Base-by-base conservation (phyloP, 2,113 vertebrate species). In the Chionis minor region DNA sequence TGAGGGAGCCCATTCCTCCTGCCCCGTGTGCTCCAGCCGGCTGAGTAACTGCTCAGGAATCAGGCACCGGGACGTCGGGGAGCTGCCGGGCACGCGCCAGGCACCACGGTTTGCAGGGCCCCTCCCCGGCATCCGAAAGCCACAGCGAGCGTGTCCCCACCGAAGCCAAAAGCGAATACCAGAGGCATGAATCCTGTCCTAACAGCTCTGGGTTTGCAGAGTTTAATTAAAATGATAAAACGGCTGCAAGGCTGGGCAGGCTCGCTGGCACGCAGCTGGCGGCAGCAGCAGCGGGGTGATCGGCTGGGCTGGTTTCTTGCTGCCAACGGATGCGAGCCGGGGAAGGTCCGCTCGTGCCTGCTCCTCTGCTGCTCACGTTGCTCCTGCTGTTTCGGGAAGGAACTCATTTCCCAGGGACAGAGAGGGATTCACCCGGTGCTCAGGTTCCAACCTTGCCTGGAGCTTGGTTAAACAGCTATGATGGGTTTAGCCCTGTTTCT, bases 191-290 rank as follows among this genome's bases (percentile, higher is more conserved):
- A 86, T 97, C 95, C 90, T 96, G 94, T 75, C 75, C 73, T 35
- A 83, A 96, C 93, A 87, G 89, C 93, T 93, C 95, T 1, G 1
- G 84, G 91, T 96, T 95, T 95, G 92, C 91, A 95, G 93, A 94
- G 86, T 87, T 94, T 94, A 98, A 97, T 97, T 96, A 96, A 86
- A 89, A 81, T 26, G 45, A 94, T 92, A 85, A 82, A 94, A 73
- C 3, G 0, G 35, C 78, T 69, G 93, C 97, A 97, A 94, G 97
- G 95, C 97, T 0, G 4, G 97, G 95, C 97, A 97, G 88, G 97
- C 59, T 96, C 3, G 1, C 45, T 96, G 97, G 96, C 96, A 95
- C 6, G 4, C 5, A 9, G 73, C 91, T 71, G 86, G 86, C 2
- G 0, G 88, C 58, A 32, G 94, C 2, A 1, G 26, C 2, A 1